Evolutionary conservation across 2,113 vertebrate species (phyloP), one percentile per base, ranked within the genome.

Genomic region (Archocentrus centrarchus): DNA sequence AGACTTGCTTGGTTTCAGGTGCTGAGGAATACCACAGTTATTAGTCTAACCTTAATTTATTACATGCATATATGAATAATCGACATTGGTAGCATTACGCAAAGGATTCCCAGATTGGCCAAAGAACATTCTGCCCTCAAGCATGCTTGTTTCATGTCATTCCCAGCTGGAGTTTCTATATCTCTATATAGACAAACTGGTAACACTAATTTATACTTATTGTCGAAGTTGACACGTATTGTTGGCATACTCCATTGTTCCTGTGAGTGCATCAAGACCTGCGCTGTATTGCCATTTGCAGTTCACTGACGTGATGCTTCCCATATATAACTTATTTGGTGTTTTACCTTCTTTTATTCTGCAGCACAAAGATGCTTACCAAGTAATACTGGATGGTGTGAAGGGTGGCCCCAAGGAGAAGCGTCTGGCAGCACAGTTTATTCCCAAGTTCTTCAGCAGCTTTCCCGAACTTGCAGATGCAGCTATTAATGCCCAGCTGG

Each of bases 371-470:
- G 97, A 98, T 96, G 97, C 98, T 0, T 99, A 99, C 91, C 98
- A 99, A 66, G 97, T 95, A 0, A 99, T 99, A 89, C 66, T 99
- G 89, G 96, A 98, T 92, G 98, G 98, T 1, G 98, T 99, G 55
- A 99, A 99, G 88, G 97, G 98, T n/a, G 97, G 98, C 47, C 95
- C 97, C 2, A 99, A 99, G 94, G 98, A 99, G 92, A 99, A 99
- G 91, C 97, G 98, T 55, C 93, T 99, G 88, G 98, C 98, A 53
- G 98, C 98, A 50, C 98, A 99, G 89, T 99, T 99, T 89, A 99
- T 99, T 93, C 98, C 98, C 0, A 99, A 99, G 13, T 99, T 99
- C 94, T 99, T 99, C 93, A 97, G 97, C 91, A 97, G 97, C 96
- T 99, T 99, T 86, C 98, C 98, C 10, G 98, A 99, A 75, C 91